A percentile compares a stretch with the other conserved stretches of the same genome.
Conservation (phyloP, 2,797 vertebrate species). For the Thunnus albacares region DNA sequence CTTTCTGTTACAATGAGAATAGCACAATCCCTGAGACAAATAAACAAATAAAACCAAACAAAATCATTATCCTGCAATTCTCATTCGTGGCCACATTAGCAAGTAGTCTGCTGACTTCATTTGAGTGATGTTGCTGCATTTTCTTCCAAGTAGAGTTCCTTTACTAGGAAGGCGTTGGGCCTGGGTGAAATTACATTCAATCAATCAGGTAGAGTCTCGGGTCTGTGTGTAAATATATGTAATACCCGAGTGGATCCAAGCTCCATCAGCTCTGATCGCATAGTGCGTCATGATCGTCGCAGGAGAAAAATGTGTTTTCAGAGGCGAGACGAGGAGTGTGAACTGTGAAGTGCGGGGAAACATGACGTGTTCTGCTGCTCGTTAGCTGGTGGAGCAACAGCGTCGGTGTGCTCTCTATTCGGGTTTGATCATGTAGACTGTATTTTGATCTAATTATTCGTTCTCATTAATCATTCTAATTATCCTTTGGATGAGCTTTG, state of each 20-base stretch:
- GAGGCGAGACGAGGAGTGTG: not conserved
- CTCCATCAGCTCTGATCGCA: not conserved
- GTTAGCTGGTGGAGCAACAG: not conserved
- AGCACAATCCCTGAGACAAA: too few relatives aligned
- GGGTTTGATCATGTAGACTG: not conserved
- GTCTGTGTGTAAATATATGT: not conserved
- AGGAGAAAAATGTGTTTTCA: not conserved
- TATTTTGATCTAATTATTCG: not conserved
- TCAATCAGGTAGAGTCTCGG: not conserved
- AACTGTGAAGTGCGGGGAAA: not conserved
- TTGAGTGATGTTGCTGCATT: too few relatives aligned
- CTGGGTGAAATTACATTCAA: not conserved
- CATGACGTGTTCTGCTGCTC: not conserved
- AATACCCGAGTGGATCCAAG: too few relatives aligned
- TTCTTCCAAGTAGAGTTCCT: too few relatives aligned
- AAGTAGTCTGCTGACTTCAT: too few relatives aligned
- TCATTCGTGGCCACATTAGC: too few relatives aligned
- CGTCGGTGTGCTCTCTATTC: not conserved
- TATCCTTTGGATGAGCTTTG: not conserved
- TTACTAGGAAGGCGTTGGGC: too few relatives aligned
- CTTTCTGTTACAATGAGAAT: too few relatives aligned
- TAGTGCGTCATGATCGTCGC: not conserved
- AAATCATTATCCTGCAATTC: too few relatives aligned
- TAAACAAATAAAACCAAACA: too few relatives aligned
- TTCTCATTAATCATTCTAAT: not conserved